Conservation (phyloP, 2,888 invertebrate species). For the Eupithecia inturbata region DNA sequence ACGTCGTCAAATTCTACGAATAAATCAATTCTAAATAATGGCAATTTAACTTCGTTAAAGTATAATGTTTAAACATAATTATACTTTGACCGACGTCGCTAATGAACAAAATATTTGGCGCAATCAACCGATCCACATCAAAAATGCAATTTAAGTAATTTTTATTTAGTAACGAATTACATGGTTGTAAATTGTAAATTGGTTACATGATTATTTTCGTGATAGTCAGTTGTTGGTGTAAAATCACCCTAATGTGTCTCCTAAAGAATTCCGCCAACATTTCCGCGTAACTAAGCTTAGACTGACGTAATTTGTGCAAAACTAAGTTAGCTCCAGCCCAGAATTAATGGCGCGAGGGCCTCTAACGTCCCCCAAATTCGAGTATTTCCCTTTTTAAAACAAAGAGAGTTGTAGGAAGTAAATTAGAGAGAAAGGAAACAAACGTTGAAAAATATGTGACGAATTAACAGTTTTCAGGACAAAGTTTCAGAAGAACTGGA, state of each 20-base stretch:
- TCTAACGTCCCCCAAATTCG: constrained; percentile 59
- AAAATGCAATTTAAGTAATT: no score
- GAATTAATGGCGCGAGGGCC: constrained; percentile 68
- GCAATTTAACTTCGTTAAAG: not conserved
- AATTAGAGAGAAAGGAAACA: constrained; percentile 25
- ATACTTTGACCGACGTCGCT: not conserved
- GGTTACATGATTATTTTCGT: not conserved
- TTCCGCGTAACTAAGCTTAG: constrained; percentile 67
- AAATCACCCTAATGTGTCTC: constrained; percentile 49
- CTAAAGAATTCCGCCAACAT: constrained; percentile 66
- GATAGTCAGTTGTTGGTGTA: not conserved
- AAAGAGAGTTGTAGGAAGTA: constrained; percentile 25
- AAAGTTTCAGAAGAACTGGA: constrained; percentile 15
- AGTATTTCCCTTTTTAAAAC: constrained; percentile 50
- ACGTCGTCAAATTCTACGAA: not conserved
- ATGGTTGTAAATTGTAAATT: no score
- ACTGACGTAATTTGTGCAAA: constrained; percentile 71
- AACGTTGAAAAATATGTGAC: constrained; percentile 28
- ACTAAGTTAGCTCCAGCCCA: constrained; percentile 63
- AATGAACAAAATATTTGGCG: not conserved
- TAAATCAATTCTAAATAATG: not conserved
- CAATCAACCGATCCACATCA: not conserved
- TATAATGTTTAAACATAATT: not conserved
- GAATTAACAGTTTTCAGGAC: constrained; percentile 26
- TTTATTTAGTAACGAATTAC: no score